Evolutionary conservation across 2,888 invertebrate genomes (phyloP).

Genomic region (Hirudinaria manillensis): DNA sequence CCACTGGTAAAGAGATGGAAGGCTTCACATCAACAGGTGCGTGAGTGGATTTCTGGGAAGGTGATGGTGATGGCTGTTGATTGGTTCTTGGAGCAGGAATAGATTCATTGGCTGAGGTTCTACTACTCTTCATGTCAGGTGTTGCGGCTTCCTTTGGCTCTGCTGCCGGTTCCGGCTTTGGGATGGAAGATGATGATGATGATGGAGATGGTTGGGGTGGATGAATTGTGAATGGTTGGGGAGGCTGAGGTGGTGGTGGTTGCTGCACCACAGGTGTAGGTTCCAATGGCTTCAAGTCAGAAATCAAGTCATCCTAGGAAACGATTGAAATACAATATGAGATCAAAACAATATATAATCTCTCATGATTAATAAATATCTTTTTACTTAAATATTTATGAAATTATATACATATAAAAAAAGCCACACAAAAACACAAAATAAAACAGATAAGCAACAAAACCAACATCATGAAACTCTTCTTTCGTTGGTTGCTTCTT

Average conservation of each 20-base stretch:
- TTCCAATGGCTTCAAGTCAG: neutral
- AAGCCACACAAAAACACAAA: neutral
- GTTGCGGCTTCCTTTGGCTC: too few relatives aligned
- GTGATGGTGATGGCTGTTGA: conserved; percentile 5
- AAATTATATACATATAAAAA: neutral
- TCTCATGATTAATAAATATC: too few relatives aligned
- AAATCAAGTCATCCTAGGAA: too few relatives aligned
- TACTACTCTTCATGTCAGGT: too few relatives aligned
- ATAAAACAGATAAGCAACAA: neutral
- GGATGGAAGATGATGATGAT: neutral
- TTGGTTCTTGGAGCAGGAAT: too few relatives aligned
- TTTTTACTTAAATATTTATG: too few relatives aligned
- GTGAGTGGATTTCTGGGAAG: neutral
- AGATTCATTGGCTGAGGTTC: too few relatives aligned
- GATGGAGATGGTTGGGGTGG: conserved; percentile 11
- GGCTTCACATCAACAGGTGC: neutral
- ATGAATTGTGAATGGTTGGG: neutral
- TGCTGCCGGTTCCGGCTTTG: neutral
- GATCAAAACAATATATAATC: too few relatives aligned
- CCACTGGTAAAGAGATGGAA: neutral
- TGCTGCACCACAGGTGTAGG: neutral
- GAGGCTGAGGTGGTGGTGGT: neutral
- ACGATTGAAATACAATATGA: too few relatives aligned
- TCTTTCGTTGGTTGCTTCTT: neutral
- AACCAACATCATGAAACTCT: neutral